Conservation (phyloP, 2,113 vertebrate genomes). For the Sander lucioperca region DNA sequence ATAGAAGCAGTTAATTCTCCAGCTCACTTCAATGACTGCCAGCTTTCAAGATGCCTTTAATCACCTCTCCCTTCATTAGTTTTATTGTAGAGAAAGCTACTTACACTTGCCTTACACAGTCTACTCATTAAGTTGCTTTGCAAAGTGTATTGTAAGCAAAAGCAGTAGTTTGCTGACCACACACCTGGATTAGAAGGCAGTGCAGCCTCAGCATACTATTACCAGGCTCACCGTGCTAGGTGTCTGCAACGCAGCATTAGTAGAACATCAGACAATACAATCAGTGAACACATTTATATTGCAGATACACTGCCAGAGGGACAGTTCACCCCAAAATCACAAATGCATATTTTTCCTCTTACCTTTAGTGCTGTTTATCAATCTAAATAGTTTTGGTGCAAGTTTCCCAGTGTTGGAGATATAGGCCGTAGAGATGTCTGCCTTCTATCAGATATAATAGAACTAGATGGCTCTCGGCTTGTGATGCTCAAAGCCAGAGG, state of each 20-base stretch:
- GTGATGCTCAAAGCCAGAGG: too few species aligned
- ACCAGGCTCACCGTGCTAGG: background rate
- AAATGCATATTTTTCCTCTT: too few species aligned
- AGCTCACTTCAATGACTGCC: background rate
- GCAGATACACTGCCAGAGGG: background rate
- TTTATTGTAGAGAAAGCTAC: constrained; percentile 42
- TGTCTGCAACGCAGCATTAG: background rate
- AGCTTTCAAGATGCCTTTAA: constrained; percentile 19
- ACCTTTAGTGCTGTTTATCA: too few species aligned
- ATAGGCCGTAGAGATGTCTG: too few species aligned
- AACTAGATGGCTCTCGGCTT: too few species aligned
- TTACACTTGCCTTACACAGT: background rate
- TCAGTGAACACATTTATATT: background rate
- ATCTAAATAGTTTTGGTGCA: too few species aligned
- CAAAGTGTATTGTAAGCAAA: constrained; percentile 17
- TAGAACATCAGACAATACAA: background rate
- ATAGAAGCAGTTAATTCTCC: constrained; percentile 4
- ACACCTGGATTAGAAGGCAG: constrained; percentile 26
- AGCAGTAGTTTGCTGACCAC: constrained; percentile 10
- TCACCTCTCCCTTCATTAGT: constrained; percentile 35
- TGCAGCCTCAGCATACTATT: constrained; percentile 25
- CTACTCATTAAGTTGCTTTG: constrained; percentile 1
- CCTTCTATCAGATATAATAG: too few species aligned
- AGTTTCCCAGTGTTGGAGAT: too few species aligned
- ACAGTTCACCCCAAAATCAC: too few species aligned